Evolutionary conservation across 1,140 invertebrate genomes (phyloP), one percentile per base, ranked within the genome.

Genomic region (Octopus bimaculoides): DNA sequence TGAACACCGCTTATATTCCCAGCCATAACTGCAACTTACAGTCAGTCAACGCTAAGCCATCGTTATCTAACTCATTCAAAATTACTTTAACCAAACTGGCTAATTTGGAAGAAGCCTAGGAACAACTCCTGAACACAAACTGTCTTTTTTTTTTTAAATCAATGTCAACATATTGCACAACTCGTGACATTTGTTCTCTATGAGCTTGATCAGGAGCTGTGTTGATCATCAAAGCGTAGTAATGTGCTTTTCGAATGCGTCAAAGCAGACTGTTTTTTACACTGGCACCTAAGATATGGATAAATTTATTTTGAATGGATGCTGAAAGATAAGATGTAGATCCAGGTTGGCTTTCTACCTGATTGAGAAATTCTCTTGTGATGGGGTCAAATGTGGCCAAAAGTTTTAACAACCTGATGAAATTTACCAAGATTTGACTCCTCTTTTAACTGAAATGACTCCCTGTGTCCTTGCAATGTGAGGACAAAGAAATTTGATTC

Each of bases 101-200:
- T 66, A 10, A 66, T 66, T n/a, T 66, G 61, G 61, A 66, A 10
- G n/a, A 66, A 66, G n/a, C 9, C 61, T 10, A 66, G 61, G 61
- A 66, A 66, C 9, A n/a, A 66, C 61, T 66, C 61, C 9, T n/a
- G 9, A 66, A 66, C 61, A 66, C 61, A n/a, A n/a, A 66, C 61
- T 66, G 61, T n/a, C n/a, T 66, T 66, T 66, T 66, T n/a, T n/a
- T 66, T n/a, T 66, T n/a, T 10, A 66, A 66, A 66, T 66, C 61
- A 66, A 66, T n/a, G 9, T 66, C 61, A 9, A 66, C 61, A n/a
- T 66, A 66, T n/a, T n/a, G 9, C 61, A 66, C 61, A 10, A 66
- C 61, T 66, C n/a, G 9, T 66, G 61, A 66, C 61, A 66, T 66
- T n/a, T 66, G 61, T n/a, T 66, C 61, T 10, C n/a, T 9, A n/a